phyloP scores from a whole-genome alignment of 2,113 vertebrate genomes.

The Cyphomyrus discorhynchus region DNA sequence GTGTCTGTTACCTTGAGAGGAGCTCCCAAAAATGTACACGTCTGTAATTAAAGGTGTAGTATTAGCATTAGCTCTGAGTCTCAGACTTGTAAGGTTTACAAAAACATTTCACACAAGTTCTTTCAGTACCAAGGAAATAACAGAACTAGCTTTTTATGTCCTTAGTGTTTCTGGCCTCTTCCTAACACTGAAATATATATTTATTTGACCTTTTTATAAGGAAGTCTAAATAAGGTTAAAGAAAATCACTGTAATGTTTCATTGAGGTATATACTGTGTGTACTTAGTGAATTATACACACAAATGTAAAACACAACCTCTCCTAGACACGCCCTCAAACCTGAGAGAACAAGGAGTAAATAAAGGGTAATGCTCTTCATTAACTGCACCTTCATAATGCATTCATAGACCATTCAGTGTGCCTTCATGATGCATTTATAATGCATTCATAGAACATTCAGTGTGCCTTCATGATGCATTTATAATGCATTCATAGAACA shows the following conservation, averaged over 20 bases:
- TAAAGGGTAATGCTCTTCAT: not conserved
- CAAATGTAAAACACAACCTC: not conserved
- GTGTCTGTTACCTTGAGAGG: not conserved
- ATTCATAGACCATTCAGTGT: too few relatives aligned
- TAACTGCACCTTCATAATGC: not conserved
- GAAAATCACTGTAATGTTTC: not conserved
- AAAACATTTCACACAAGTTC: not conserved
- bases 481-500: not conserved
- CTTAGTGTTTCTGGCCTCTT: not conserved
- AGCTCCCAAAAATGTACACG: not conserved
- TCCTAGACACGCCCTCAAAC: not conserved
- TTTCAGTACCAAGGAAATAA: not conserved
- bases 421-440: not conserved
- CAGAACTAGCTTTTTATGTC: not conserved
- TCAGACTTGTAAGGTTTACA: not conserved
- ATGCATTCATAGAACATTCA: not conserved
- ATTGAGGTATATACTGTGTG: not conserved
- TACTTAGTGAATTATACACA: not conserved
- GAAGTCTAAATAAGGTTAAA: not conserved
- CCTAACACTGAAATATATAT: not conserved
- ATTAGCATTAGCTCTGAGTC: not conserved
- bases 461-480: fast-evolving
- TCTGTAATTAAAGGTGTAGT: not conserved
- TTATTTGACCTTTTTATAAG: not conserved
- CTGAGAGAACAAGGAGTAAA: not conserved